Percentiles rank a stretch among this genome's conserved stretches.
These are phyloP conservation scores for Octopus bimaculoides DNA, from an alignment of 1,140 invertebrate genomes.

Conservation along the genomic window DNA sequence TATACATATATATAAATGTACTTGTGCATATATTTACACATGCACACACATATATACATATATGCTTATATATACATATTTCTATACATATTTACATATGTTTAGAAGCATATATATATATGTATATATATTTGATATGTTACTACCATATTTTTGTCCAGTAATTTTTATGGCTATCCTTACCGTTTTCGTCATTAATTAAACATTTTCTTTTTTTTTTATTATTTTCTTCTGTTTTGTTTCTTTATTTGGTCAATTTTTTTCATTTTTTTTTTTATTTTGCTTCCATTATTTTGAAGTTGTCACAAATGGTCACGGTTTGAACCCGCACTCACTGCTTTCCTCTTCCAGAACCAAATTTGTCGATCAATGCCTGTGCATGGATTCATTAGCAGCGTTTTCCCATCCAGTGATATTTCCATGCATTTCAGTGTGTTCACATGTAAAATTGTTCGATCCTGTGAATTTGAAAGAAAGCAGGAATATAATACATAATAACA, in stretches of 20 bases:
- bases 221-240: not conserved
- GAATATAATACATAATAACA: not conserved
- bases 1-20: too few relatives aligned
- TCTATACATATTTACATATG: too few relatives aligned
- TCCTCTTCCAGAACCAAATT: slow-evolving; percentile 93
- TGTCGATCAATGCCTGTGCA: slow-evolving; percentile 77
- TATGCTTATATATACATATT: too few relatives aligned
- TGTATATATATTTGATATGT: not conserved
- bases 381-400: slow-evolving; percentile 73
- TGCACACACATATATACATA: too few relatives aligned
- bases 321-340: slow-evolving; percentile 49
- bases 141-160: not conserved
- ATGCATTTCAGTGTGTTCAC: slow-evolving; percentile 89
- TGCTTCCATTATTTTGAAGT: not conserved
- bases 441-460: slow-evolving; percentile 86
- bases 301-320: not conserved
- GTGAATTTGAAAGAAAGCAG: slow-evolving; percentile 44
- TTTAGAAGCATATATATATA: too few relatives aligned
- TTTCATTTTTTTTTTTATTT: not conserved
- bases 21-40: too few relatives aligned
- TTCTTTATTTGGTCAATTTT: not conserved
- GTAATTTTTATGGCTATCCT: not conserved
- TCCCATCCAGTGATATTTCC: slow-evolving; percentile 68
- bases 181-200: not conserved
- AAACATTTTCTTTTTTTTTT: not conserved